Percentiles rank a stretch among this genome's conserved stretches.
These are phyloP conservation scores for Drosophila yakuba DNA, from an alignment of 1,140 invertebrate species.

Conservation along the genomic window DNA sequence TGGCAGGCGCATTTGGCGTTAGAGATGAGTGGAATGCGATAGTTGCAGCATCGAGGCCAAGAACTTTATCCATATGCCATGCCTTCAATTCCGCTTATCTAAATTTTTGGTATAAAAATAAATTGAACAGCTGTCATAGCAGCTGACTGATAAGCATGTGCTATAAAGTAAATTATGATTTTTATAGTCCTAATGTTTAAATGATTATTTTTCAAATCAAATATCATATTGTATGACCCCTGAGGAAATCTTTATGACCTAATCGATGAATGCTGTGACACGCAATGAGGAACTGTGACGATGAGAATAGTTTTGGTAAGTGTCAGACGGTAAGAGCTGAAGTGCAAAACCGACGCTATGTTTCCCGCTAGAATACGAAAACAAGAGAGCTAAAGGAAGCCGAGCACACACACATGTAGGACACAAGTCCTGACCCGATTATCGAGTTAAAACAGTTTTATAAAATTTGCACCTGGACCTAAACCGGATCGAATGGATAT, in stretches of 20 bases:
- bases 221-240: neutral
- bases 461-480: conserved; percentile 83
- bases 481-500: conserved; percentile 69
- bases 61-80: neutral
- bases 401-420: conserved; percentile 43
- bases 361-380: conserved; percentile 72
- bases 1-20: conserved; percentile 59
- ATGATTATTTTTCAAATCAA: no score
- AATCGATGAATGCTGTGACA: conserved; percentile 1
- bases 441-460: conserved; percentile 79
- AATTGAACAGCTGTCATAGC: no score
- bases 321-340: neutral
- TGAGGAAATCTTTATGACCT: neutral
- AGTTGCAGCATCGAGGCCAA: neutral
- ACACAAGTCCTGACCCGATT: conserved; percentile 77
- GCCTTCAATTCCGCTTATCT: neutral
- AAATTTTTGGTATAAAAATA: no score
- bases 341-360: conserved; percentile 59
- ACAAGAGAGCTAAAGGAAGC: conserved; percentile 25
- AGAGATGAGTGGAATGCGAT: conserved; percentile 40
- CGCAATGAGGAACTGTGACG: conserved; percentile 1
- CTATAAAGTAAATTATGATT: no score
- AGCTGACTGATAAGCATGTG: no score
- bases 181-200: no score
- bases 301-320: conserved; percentile 21